phyloP scores from a whole-genome alignment of 2,797 vertebrate species.

The Antrozous pallidus region DNA sequence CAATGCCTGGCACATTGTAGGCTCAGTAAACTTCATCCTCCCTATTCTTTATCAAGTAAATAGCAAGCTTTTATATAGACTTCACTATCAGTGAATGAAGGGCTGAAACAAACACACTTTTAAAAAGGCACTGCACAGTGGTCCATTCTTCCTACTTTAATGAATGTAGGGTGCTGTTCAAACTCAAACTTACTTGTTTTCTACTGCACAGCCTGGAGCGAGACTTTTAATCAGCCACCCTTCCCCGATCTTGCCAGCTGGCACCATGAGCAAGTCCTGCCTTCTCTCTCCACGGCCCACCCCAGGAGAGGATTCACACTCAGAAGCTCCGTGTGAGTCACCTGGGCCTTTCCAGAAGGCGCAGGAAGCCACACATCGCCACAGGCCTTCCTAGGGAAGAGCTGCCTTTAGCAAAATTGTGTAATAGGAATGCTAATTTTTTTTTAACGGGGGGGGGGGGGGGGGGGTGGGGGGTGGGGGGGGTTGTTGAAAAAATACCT shows the following conservation, averaged over 20 bases:
- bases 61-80: background rate
- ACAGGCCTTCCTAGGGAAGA: background rate
- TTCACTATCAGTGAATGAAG: background rate
- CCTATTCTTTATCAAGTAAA: background rate
- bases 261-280: background rate
- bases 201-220: background rate
- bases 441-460: background rate
- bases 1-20: background rate
- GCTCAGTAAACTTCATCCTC: background rate
- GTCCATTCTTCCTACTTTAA: background rate
- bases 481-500: background rate
- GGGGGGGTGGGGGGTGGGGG: fast-evolving
- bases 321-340: background rate
- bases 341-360: slow-evolving; percentile 23
- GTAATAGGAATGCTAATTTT: background rate
- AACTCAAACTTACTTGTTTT: slow-evolving; percentile 43
- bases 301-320: background rate
- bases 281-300: slow-evolving; percentile 2
- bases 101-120: slow-evolving; percentile 5
- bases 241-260: background rate
- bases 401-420: background rate
- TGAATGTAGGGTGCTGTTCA: slow-evolving; percentile 38
- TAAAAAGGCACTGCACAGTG: background rate
- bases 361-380: background rate
- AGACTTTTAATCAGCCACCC: slow-evolving; percentile 24